Conservation (phyloP, 2,797 vertebrate genomes). For the Neopelma chrysocephalum region DNA sequence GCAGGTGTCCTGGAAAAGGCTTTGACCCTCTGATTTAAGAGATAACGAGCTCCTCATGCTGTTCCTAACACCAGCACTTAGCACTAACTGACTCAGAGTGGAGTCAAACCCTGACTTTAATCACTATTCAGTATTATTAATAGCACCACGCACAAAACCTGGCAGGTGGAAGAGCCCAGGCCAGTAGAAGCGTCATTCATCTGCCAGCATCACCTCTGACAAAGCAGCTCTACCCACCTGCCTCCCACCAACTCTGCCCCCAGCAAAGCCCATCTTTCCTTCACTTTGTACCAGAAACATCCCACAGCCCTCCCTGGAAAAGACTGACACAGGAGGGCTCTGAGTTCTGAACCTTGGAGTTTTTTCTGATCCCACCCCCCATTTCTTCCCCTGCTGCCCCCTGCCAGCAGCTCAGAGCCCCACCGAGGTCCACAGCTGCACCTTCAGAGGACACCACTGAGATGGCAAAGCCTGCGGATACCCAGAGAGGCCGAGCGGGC, state of each 20-base stretch:
- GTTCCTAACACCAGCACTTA: background rate
- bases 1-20: background rate
- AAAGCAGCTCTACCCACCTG: slow-evolving; percentile 12
- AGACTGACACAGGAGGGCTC: background rate
- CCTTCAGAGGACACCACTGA: background rate
- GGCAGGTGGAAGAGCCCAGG: background rate
- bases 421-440: background rate
- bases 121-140: slow-evolving; percentile 6
- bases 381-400: background rate
- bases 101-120: background rate
- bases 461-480: background rate
- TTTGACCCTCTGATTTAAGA: background rate
- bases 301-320: background rate
- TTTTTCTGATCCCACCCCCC: background rate
- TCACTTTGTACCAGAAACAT: background rate
- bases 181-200: background rate
- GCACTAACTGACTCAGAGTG: background rate
- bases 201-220: slow-evolving; percentile 4
- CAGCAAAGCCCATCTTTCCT: background rate
- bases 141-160: background rate
- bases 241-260: background rate
- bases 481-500: background rate
- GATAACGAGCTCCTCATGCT: background rate
- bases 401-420: background rate
- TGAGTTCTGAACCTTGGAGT: background rate